These are phyloP conservation scores for Dendroctonus valens DNA, from an alignment of 1,140 invertebrate species.

Conservation along the genomic window DNA sequence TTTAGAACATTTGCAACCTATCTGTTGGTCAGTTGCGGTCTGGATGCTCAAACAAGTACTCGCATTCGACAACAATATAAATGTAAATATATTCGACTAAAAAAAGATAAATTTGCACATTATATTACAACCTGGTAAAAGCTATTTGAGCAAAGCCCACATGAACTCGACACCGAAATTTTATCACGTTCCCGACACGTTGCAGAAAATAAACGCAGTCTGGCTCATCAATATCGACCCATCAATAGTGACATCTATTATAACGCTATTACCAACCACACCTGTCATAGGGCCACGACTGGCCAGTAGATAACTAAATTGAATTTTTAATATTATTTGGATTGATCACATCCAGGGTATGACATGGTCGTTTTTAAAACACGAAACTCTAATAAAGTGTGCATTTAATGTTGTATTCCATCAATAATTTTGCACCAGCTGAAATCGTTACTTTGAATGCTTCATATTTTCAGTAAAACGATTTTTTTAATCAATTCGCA, in stretches of 20 bases:
- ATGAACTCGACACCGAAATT: conserved; percentile 10
- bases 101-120: no score
- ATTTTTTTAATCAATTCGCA: no score
- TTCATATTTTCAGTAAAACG: no score
- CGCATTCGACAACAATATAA: no score
- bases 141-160: conserved; percentile 4
- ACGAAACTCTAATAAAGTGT: conserved; percentile 26
- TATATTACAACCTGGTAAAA: no score
- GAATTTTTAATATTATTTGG: conserved; percentile 44
- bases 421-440: conserved; percentile 9
- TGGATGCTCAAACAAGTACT: no score
- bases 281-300: conserved; percentile 38
- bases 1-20: no score
- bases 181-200: conserved; percentile 21
- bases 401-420: conserved; percentile 12
- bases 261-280: conserved; percentile 40
- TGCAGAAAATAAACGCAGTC: conserved; percentile 29
- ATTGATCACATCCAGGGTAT: conserved; percentile 27
- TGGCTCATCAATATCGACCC: conserved; percentile 38
- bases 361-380: conserved; percentile 16
- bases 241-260: conserved; percentile 44
- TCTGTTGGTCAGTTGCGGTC: no score
- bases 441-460: neutral
- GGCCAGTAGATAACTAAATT: conserved; percentile 39
- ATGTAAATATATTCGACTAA: no score